Evolutionary conservation across 1,140 invertebrate genomes (phyloP).

Genomic region (Agrypnia vestita): DNA sequence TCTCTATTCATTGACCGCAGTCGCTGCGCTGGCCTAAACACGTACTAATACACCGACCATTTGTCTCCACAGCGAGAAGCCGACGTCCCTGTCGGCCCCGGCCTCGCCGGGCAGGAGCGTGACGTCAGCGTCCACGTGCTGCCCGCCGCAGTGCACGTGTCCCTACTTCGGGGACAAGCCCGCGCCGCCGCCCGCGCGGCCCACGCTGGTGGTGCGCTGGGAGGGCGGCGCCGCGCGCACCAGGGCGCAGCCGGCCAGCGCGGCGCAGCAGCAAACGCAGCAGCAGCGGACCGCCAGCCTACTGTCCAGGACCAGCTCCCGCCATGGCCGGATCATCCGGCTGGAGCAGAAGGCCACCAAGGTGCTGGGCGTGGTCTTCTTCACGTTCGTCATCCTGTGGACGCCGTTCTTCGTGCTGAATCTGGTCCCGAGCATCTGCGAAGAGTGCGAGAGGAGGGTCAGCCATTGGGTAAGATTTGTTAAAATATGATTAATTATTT

Average conservation of each 20-base stretch:
- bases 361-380: constrained; percentile 93
- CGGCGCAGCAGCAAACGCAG: constrained; percentile 64
- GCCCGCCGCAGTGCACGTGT: constrained; percentile 82
- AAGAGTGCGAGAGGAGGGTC: constrained; percentile 83
- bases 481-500: neutral
- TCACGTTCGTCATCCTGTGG: constrained; percentile 95
- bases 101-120: constrained; percentile 60
- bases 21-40: too few species aligned
- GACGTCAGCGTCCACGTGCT: constrained; percentile 69
- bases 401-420: constrained; percentile 95
- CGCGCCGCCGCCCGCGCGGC: constrained; percentile 66
- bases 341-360: constrained; percentile 96
- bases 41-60: neutral
- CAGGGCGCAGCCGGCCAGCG: constrained; percentile 9
- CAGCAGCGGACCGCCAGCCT: constrained; percentile 74
- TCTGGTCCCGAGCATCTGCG: constrained; percentile 84
- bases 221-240: constrained; percentile 46
- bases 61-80: constrained; percentile 49
- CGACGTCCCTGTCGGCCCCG: constrained; percentile 46
- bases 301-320: constrained; percentile 84
- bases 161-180: constrained; percentile 82
- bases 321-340: constrained; percentile 86
- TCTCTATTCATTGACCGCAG: too few species aligned
- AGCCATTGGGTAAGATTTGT: constrained; percentile 75
- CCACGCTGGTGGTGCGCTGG: constrained; percentile 54